Evolutionary conservation across 2,797 vertebrate genomes (phyloP), one percentile per base, ranked within the genome.

Genomic region (Manis pentadactyla): DNA sequence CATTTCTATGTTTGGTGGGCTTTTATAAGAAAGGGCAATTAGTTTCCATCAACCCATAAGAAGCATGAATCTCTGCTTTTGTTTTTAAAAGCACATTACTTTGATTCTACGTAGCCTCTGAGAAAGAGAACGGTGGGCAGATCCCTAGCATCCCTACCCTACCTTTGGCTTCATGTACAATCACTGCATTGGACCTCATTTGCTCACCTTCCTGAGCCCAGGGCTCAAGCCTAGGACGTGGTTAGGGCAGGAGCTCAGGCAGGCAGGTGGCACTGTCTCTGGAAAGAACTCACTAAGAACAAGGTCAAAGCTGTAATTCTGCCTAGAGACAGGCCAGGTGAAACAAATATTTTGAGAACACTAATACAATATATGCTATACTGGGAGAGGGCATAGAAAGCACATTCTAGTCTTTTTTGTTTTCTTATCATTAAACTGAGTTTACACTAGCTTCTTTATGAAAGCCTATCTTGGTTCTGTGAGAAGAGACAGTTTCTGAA

Each of bases 21-120:
- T 92, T 84, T 94, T 66, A 31, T 79, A 25, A 42, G 21, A 83
- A 85, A 84, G 39, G n/a, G 64, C 4, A 88, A 34, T 71, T 57
- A 37, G 19, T 69, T 77, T 63, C 19, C 55, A 75, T 39, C 2
- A 18, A 37, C 77, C 21, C 6, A 17, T 46, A 25, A 37, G 46
- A 84, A 84, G 25, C n/a, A 57, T 4, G 4, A 6, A 15, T 7
- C 4, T 59, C 23, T 73, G 25, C 75, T 23, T 61, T 29, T 64
- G 13, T 71, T 78, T 53, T 87, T 77, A 83, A 59, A 61, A 37
- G 78, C 34, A 75, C 2, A 1, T n/a, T 64, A 77, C 87, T 49
- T 83, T 61, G 31, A 23, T 14, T 46, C 49, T 73, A 55, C 8
- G 49, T 57, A 15, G 55, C 18, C 37, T 83, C 23, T 51, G 3